A percentile compares a stretch with the other conserved stretches of the same genome.
These are phyloP conservation scores for Palythoa caribaeorum DNA, from an alignment of 92 coral and sea anemone species.

Conservation along the genomic window DNA sequence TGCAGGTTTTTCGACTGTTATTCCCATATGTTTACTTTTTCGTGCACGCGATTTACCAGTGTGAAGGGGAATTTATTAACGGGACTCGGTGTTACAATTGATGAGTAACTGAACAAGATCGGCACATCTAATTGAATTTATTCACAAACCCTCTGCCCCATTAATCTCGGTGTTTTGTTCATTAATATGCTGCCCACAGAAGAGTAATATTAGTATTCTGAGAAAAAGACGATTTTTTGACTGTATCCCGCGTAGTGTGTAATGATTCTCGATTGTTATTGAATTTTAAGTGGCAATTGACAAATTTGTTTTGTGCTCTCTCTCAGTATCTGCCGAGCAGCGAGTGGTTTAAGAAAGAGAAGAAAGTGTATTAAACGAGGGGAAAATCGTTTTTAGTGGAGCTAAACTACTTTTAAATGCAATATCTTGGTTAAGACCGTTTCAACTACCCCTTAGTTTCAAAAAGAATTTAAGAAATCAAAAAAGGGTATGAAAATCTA, in stretches of 20 bases:
- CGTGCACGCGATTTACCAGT: slow-evolving; percentile 53
- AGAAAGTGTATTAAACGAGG: neutral
- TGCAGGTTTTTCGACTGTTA: slow-evolving; percentile 40
- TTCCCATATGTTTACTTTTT: slow-evolving; percentile 26
- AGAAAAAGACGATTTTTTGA: slow-evolving; percentile 68
- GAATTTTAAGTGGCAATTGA: slow-evolving; percentile 77
- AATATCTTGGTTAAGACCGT: neutral
- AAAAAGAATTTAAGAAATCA: slow-evolving; percentile 21
- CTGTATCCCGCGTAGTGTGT: slow-evolving; percentile 66
- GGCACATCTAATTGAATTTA: slow-evolving; percentile 66
- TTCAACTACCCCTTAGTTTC: neutral
- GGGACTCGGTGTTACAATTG: neutral
- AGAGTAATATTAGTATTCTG: slow-evolving; percentile 67
- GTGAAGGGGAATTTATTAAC: slow-evolving; percentile 43
- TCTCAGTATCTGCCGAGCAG: slow-evolving; percentile 22
- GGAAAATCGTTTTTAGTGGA: neutral
- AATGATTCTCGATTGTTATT: slow-evolving; percentile 68
- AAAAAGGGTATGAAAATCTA: neutral
- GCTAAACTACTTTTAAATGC: neutral
- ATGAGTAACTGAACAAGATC: slow-evolving; percentile 51
- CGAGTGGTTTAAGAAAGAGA: slow-evolving; percentile 25
- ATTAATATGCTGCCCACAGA: slow-evolving; percentile 54
- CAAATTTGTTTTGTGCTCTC: slow-evolving; percentile 44
- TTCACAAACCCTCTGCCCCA: slow-evolving; percentile 62
- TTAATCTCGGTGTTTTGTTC: slow-evolving; percentile 77